Evolutionary conservation across 2,888 invertebrate genomes (phyloP), one percentile per base, ranked within the genome.

Genomic region (Thelaira solivaga): DNA sequence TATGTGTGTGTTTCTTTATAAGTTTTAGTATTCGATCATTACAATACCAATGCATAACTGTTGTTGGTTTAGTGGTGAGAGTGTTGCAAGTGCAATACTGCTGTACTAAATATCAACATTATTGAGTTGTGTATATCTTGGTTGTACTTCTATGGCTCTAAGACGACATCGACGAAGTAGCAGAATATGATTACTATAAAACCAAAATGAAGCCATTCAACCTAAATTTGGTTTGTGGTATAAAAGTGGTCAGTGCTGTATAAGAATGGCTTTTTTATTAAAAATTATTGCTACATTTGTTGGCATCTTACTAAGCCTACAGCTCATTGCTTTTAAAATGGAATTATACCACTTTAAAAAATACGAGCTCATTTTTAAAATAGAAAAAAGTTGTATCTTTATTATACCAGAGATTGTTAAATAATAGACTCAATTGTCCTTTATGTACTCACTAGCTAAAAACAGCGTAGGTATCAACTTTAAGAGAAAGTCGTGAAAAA

Each of bases 151-250:
- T 24, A 59, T 59, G 64, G 53, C 24, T 65, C 34, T 20, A 24
- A 78, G 71, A 45, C 45, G 29, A 34, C 11, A 34, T 36, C 47
- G 22, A 22, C 22, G 18, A 41, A 29, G 16, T 39, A 26, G 51
- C 31, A 64, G 39, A 72, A 72, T 59, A 74, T 45, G 55, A 65
- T n/a, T 53, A 61, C 61, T 61, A 45, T 61, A 49, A 51, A 64
- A 24, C 20, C n/a, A 41, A 20, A 34, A 45, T 18, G 78, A 74
- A 78, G 69, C 78, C 78, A 71, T 61, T 78, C 78, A 78, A 78
- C 78, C 78, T 65, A 78, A 74, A 74, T 78, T 69, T 53, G 22
- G 41, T 61, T 74, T 78, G 69, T 18, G 69, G 61, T 71, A 74
- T 26, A 49, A 16, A 64, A 18, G 45, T 51, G 2, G 11, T 3